phyloP scores from a whole-genome alignment of 2,797 vertebrate species.

The Ciconia nigra region DNA sequence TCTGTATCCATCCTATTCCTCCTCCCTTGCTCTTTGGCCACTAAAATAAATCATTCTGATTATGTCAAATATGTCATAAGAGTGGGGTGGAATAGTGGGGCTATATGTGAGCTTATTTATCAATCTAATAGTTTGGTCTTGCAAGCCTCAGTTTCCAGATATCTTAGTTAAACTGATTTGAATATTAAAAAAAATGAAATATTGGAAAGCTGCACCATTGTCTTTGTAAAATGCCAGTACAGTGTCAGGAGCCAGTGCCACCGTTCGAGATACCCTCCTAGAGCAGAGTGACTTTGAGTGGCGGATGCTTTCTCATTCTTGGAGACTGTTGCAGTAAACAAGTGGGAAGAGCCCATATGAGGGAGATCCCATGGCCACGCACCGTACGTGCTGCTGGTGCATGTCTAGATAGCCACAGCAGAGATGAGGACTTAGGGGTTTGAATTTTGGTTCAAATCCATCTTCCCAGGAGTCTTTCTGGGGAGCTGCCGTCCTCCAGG shows the following conservation, averaged over 20 bases:
- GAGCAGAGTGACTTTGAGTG: background rate
- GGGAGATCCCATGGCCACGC: background rate
- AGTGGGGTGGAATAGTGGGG: background rate
- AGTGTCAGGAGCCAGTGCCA: background rate
- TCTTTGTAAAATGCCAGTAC: background rate
- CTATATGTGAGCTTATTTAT: accelerated
- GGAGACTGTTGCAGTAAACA: accelerated
- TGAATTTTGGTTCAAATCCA: background rate
- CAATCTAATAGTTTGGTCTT: background rate
- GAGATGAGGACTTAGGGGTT: background rate
- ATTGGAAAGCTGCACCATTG: accelerated
- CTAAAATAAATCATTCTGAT: background rate
- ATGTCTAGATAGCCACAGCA: background rate
- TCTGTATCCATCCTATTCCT: background rate
- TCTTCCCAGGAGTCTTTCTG: background rate
- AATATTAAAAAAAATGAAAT: accelerated
- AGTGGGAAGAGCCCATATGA: background rate
- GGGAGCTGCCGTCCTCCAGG: background rate
- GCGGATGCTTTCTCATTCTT: background rate
- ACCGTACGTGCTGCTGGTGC: background rate
- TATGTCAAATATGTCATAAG: accelerated
- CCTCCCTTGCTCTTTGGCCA: background rate
- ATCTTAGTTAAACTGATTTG: background rate
- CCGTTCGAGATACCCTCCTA: accelerated
- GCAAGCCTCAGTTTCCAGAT: accelerated